Conservation (phyloP, 1,140 invertebrate species). For the Caenorhabditis inopinata region DNA sequence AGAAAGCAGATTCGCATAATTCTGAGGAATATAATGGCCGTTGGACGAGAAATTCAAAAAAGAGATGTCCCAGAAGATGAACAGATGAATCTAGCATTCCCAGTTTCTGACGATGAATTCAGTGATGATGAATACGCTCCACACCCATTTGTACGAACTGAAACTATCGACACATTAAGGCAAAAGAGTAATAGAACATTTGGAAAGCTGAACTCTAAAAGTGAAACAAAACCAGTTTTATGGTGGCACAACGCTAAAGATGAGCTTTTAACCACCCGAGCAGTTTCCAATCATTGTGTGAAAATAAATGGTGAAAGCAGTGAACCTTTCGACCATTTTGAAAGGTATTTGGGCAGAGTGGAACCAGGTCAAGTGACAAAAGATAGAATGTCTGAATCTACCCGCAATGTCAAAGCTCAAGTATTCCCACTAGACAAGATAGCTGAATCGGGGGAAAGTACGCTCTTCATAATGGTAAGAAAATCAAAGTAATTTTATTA, state of each 20-base stretch:
- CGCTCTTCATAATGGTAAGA: not conserved
- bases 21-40: not conserved
- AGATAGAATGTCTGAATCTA: not conserved
- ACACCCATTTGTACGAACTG: not conserved
- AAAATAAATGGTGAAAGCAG: not conserved
- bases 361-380: not conserved
- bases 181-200: not conserved
- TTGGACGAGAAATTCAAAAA: not conserved
- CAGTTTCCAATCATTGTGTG: not conserved
- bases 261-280: not conserved
- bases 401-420: not conserved
- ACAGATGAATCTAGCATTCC: not conserved
- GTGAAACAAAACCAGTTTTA: not conserved
- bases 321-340: not conserved
- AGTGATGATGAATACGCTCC: not conserved
- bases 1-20: not conserved
- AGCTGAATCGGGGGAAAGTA: not conserved
- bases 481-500: not conserved
- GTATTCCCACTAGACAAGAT: not conserved
- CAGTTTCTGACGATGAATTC: not conserved
- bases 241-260: not conserved
- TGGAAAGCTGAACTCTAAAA: not conserved
- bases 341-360: not conserved
- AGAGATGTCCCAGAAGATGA: not conserved
- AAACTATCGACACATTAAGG: not conserved